Evolutionary conservation across 1,140 invertebrate genomes (phyloP), one percentile per base, ranked within the genome.

Genomic region (Aphelenchoides fujianensis): DNA sequence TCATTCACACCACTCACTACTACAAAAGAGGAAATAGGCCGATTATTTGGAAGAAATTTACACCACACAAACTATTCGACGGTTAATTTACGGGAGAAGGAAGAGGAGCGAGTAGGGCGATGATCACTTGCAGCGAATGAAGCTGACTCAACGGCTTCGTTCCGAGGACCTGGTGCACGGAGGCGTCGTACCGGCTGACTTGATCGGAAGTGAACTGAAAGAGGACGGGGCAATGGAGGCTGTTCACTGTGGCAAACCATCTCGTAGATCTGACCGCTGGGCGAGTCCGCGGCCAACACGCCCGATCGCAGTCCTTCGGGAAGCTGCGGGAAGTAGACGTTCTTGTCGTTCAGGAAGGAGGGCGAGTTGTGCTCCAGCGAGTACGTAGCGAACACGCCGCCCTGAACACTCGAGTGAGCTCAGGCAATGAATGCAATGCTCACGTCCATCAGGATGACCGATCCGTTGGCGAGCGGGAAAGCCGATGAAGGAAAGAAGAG

Each of bases 371-470:
- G 19, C n/a, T 28, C 52, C 27, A 76, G 34, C 35, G 67, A 53
- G 37, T 76, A 76, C 27, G 74, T 79, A 37, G 74, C 74, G 54
- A 76, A 76, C n/a, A 76, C 76, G 23, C 76, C 61, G 36, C 62
- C 77, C 74, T 76, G 34, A 53, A 75, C 27, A 72, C 16, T 70
- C 23, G n/a, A n/a, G n/a, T n/a, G n/a, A 16, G 16, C 9, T 48
- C 16, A n/a, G 27, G 27, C 27, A 55, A 55, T 27, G 12, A 70
- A 1, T 66, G n/a, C n/a, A n/a, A n/a, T n/a, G 31, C 37, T 55
- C 68, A 78, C 74, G 34, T 62, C 66, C 5, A 76, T 30, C 48
- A 76, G 61, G 74, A 76, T 76, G 23, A 76, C 68, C 7, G 70
- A 78, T 30, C 70, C 74, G 52, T 76, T 76, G 2, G 55, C 37